Base-by-base conservation (phyloP, 1,140 invertebrate genomes). In the Bilobella aurantiaca region DNA sequence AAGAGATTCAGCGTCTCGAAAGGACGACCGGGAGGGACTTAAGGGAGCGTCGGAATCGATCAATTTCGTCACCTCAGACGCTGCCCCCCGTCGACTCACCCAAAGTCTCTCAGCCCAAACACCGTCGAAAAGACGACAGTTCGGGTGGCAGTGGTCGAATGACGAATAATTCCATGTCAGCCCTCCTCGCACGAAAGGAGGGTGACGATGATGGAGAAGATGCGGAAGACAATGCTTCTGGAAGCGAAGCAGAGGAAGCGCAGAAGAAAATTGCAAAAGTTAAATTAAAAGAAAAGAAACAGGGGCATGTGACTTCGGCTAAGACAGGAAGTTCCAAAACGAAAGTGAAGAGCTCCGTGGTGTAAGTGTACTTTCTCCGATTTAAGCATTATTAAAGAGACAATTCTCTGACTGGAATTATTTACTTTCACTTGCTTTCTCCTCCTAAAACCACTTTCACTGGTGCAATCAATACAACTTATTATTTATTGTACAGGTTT, bases 401-500 rank as follows among this genome's bases (percentile, higher is more conserved):
- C 12, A 57, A 61, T 64, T 12, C n/a, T n/a, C n/a, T n/a, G n/a
- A n/a, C n/a, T n/a, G n/a, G n/a, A n/a, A n/a, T n/a, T n/a, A n/a
- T n/a, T n/a, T n/a, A n/a, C n/a, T n/a, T n/a, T n/a, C n/a, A n/a
- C n/a, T n/a, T n/a, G n/a, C n/a, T n/a, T n/a, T n/a, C n/a, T n/a
- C n/a, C n/a, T n/a, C n/a, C n/a, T n/a, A n/a, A n/a, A n/a, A n/a
- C n/a, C n/a, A n/a, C n/a, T n/a, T n/a, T n/a, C n/a, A n/a, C n/a
- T n/a, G 25, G 3, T 18, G 23, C 32, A 5, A 61, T 23, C 31
- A 14, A 57, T 32, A 64, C 18, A 53, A 30, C 18, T 61, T 59
- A 21, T 27, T 8, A 49, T 64, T 30, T 27, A 29, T 57, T 46
- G 47, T 27, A 46, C 77, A 88, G 86, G 76, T 88, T 88, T 76